A percentile compares a stretch with the other conserved stretches of the same genome.
These are phyloP conservation scores for Trachymyrmex septentrionalis DNA, from an alignment of 1,140 invertebrate genomes.

Conservation along the genomic window DNA sequence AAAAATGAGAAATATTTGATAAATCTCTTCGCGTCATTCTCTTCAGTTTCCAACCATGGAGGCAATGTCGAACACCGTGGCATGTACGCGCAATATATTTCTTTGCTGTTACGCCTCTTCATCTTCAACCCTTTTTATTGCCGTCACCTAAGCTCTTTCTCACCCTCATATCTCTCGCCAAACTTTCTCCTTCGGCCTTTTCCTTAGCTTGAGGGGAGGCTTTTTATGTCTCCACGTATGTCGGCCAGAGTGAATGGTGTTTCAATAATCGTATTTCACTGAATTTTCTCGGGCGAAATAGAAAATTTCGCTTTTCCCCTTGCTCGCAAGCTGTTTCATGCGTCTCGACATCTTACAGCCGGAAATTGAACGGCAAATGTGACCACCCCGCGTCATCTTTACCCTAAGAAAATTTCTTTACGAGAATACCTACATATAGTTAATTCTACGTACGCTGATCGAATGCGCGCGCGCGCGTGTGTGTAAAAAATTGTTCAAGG, in stretches of 20 bases:
- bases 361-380: conserved; percentile 54
- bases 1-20: conserved; percentile 64
- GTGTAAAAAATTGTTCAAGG: not conserved
- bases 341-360: not conserved
- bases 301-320: conserved; percentile 49
- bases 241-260: conserved; percentile 59
- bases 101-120: conserved; percentile 48
- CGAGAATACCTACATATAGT: no score
- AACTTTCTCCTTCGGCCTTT: conserved; percentile 46
- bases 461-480: no score
- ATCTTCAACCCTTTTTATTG: conserved; percentile 61
- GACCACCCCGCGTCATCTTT: not conserved
- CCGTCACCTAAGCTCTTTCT: conserved; percentile 25
- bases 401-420: not conserved
- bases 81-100: conserved; percentile 67
- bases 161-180: conserved; percentile 24
- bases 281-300: conserved; percentile 63
- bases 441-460: not conserved
- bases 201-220: conserved; percentile 18
- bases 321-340: not conserved
- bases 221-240: conserved; percentile 55
- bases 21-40: conserved; percentile 53
- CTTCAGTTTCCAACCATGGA: conserved; percentile 53
- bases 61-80: conserved; percentile 48
- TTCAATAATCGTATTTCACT: conserved; percentile 75